Evolutionary conservation across 2,888 invertebrate species (phyloP).

Genomic region (Tholera decimalis): DNA sequence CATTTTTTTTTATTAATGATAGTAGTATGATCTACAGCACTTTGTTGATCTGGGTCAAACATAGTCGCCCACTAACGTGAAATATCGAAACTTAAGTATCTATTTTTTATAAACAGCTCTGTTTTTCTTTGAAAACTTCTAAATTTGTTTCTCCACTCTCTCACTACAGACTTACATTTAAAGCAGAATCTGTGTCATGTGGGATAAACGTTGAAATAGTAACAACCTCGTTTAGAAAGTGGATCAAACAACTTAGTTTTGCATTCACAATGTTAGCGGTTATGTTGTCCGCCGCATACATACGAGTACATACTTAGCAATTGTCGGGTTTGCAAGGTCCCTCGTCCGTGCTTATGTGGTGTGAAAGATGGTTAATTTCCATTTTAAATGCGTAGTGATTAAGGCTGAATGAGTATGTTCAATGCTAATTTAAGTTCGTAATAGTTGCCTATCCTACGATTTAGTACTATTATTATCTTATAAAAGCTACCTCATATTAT

Average conservation of each 20-base stretch:
- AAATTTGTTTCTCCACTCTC: constrained; percentile 4
- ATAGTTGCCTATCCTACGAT: too few species aligned
- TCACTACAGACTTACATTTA: constrained; percentile 22
- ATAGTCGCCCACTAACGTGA: not conserved
- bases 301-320: constrained; percentile 4
- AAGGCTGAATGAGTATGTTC: not conserved
- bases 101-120: constrained; percentile 2
- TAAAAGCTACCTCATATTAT: too few species aligned
- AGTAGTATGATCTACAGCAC: constrained; percentile 25
- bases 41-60: constrained; percentile 35
- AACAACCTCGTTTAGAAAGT: constrained; percentile 37
- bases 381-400: constrained; percentile 3
- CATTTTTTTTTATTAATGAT: constrained; percentile 16
- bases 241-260: constrained; percentile 49
- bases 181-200: constrained; percentile 32
- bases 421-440: not conserved
- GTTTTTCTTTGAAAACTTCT: not conserved
- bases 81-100: not conserved
- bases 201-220: constrained; percentile 40
- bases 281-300: constrained; percentile 19
- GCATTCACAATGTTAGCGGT: constrained; percentile 42
- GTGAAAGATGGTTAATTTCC: not conserved
- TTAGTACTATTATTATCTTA: too few species aligned
- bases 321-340: constrained; percentile 17
- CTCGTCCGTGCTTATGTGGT: constrained; percentile 2